These are phyloP conservation scores for Chelonia mydas DNA, from an alignment of 2,797 vertebrate species.

Conservation along the genomic window DNA sequence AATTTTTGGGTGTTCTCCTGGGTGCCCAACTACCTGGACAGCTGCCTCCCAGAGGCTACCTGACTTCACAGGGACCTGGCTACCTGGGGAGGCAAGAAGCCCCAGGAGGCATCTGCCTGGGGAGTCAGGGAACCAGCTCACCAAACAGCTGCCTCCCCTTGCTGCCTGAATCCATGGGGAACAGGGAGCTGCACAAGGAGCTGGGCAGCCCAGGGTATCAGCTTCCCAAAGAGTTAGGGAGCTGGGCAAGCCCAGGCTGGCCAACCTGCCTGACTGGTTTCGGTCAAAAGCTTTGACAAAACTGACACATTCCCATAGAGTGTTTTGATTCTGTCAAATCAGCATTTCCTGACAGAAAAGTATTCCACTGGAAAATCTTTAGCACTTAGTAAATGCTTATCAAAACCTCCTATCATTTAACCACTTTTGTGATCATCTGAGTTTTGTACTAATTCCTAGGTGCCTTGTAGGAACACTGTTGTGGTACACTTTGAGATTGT, in stretches of 20 bases:
- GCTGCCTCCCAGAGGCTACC: background rate
- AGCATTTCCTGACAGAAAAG: too few species aligned
- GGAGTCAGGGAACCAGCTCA: background rate
- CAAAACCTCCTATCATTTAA: background rate
- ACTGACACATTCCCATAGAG: too few species aligned
- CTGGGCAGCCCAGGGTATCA: too few species aligned
- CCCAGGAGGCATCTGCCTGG: background rate
- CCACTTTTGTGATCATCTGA: slow-evolving; percentile 1
- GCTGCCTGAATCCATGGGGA: background rate
- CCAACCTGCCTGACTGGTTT: too few species aligned
- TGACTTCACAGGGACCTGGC: background rate
- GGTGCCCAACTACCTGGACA: background rate
- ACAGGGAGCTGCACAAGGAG: too few species aligned
- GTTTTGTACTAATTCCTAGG: background rate
- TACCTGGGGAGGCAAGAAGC: background rate
- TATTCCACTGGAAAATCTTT: background rate
- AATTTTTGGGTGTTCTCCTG: background rate
- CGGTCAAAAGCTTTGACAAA: too few species aligned
- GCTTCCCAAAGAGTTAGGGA: too few species aligned
- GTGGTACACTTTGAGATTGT: background rate
- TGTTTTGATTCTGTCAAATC: too few species aligned
- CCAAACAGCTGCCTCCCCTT: background rate
- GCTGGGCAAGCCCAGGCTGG: too few species aligned
- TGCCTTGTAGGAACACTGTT: background rate
- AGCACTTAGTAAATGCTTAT: background rate